A percentile compares a stretch with the other conserved stretches of the same genome.
Evolutionary conservation across 2,888 invertebrate genomes (phyloP).

Genomic region (Rapana venosa): DNA sequence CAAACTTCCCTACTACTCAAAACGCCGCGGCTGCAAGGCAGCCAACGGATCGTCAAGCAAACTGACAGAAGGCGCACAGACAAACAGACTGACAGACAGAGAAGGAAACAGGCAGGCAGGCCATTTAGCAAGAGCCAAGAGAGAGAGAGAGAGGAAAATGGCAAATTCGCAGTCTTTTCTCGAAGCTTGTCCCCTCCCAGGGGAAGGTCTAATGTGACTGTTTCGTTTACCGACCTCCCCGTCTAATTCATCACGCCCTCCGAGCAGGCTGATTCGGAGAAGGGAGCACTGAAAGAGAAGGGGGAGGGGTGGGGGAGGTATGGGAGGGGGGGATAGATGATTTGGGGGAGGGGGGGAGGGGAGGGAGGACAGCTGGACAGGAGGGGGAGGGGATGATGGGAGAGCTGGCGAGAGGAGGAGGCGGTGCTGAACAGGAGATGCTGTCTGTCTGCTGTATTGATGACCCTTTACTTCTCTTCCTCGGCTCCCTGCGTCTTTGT

Average conservation of each 20-base stretch:
- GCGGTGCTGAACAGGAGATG: too few relatives aligned
- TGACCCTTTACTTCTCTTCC: too few relatives aligned
- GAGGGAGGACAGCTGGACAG: not conserved
- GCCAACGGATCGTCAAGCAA: too few relatives aligned
- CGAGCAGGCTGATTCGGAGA: not conserved
- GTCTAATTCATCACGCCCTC: conserved; percentile 42
- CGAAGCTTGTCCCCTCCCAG: not conserved
- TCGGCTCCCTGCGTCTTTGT: too few relatives aligned
- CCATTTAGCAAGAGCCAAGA: conserved; percentile 17
- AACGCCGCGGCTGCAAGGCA: too few relatives aligned
- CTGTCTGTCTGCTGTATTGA: too few relatives aligned
- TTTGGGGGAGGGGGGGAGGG: not conserved
- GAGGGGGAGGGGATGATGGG: not conserved
- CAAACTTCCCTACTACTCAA: too few relatives aligned
- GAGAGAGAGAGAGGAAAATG: conserved; percentile 30
- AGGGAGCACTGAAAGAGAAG: not conserved
- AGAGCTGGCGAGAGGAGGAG: too few relatives aligned
- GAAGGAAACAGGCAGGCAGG: not conserved
- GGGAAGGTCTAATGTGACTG: conserved; percentile 45
- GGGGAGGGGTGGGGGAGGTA: not conserved
- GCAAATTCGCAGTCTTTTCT: conserved; percentile 36
- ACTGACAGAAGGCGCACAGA: too few relatives aligned
- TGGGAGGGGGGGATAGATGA: not conserved
- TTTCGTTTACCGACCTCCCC: conserved; percentile 40
- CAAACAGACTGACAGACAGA: not conserved